These are phyloP conservation scores for Hippopotamyrus pictus DNA, from an alignment of 2,797 vertebrate species.

Conservation along the genomic window DNA sequence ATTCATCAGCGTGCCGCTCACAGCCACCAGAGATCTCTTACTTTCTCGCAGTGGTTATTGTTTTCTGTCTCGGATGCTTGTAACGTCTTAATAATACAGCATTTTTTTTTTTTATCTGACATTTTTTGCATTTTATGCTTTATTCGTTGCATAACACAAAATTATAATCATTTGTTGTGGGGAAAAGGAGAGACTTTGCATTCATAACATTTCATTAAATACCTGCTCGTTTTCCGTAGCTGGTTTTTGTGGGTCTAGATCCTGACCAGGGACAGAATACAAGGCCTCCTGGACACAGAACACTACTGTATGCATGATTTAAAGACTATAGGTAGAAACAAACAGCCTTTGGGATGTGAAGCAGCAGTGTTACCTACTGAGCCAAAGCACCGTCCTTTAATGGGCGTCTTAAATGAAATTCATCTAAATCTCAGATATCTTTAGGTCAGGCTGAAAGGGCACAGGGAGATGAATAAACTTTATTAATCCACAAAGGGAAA, in stretches of 20 bases:
- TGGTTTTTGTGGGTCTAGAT: neutral
- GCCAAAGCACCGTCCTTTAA: neutral
- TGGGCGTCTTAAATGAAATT: neutral
- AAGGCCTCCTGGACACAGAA: neutral
- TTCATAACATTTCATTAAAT: neutral
- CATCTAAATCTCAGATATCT: neutral
- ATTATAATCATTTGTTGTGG: neutral
- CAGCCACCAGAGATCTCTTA: neutral
- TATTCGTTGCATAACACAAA: neutral
- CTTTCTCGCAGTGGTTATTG: neutral
- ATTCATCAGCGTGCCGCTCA: neutral
- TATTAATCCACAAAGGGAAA: neutral
- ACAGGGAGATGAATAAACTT: neutral
- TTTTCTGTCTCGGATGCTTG: neutral
- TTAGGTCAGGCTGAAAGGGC: neutral
- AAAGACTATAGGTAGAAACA: neutral
- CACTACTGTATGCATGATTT: neutral
- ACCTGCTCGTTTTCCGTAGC: neutral
- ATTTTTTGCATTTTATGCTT: neutral
- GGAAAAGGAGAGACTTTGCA: neutral
- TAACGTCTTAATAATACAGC: neutral
- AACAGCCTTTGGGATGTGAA: neutral
- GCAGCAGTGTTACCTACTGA: neutral
- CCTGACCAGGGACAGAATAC: neutral
- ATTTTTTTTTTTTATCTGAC: neutral